These are phyloP conservation scores for Rutilus rutilus DNA, from an alignment of 2,113 vertebrate genomes.

Conservation along the genomic window DNA sequence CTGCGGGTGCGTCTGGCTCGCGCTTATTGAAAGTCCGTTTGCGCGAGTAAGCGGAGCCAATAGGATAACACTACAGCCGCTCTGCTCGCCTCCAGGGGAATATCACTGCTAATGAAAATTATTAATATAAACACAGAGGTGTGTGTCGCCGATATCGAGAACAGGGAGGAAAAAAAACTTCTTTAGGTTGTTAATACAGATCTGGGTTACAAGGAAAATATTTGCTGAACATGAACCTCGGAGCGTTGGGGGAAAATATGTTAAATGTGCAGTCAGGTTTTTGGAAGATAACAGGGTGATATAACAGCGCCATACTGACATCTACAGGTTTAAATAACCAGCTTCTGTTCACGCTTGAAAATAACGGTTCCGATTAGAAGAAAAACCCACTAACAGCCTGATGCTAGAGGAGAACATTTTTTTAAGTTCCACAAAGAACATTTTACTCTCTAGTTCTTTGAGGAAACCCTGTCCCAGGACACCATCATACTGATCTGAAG, in stretches of 20 bases:
- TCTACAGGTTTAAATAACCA: conserved; percentile 75
- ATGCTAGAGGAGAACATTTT: not conserved
- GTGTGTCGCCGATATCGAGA: conserved; percentile 62
- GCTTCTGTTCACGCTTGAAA: conserved; percentile 16
- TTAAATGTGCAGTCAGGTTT: conserved; percentile 70
- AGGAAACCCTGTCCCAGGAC: not conserved
- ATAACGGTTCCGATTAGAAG: not conserved
- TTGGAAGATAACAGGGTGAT: conserved; percentile 64
- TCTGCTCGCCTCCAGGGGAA: conserved; percentile 33
- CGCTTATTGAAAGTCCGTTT: conserved; percentile 25
- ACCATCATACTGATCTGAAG: not conserved
- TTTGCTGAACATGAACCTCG: conserved; percentile 77
- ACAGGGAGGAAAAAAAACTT: conserved; percentile 61
- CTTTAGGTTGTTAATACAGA: conserved; percentile 72
- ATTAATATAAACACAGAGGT: conserved; percentile 55
- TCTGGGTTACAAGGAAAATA: conserved; percentile 80
- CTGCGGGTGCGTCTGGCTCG: conserved; percentile 46
- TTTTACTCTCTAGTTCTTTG: not conserved
- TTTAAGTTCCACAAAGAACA: not conserved
- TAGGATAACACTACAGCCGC: conserved; percentile 38
- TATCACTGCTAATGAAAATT: conserved; percentile 58
- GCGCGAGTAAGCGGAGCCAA: conserved; percentile 47
- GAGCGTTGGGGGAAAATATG: conserved; percentile 71
- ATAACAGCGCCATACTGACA: conserved; percentile 78
- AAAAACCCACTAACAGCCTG: not conserved